Conservation (phyloP, 2,113 vertebrate genomes). For the Quiscalus mexicanus region DNA sequence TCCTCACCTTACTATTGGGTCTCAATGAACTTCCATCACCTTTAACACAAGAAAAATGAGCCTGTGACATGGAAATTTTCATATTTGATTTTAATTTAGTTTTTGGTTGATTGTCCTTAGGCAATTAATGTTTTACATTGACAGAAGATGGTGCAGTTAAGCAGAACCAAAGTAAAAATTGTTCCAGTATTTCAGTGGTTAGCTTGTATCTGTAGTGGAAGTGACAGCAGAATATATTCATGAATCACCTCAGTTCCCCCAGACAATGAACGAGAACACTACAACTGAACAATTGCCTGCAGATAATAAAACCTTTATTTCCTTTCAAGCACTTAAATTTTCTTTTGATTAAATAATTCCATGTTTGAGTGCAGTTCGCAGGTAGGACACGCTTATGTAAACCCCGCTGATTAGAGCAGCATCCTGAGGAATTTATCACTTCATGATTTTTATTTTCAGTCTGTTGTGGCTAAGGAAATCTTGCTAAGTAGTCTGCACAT, state of each 20-base stretch:
- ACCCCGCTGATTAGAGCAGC: neutral
- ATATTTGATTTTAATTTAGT: neutral
- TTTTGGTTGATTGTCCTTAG: neutral
- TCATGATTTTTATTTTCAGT: neutral
- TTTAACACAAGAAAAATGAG: neutral
- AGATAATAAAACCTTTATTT: constrained; percentile 24
- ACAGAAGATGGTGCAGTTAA: neutral
- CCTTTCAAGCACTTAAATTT: constrained; percentile 10
- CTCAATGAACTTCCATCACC: neutral
- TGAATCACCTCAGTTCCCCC: neutral
- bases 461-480: neutral
- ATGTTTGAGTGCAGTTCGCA: neutral
- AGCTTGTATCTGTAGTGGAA: neutral
- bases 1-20: neutral
- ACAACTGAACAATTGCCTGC: neutral
- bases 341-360: constrained; percentile 40
- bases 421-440: neutral
- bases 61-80: neutral
- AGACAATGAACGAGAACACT: neutral
- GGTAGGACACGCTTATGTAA: neutral
- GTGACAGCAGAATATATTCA: neutral
- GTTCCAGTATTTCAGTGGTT: neutral
- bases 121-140: neutral
- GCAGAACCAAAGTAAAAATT: neutral
- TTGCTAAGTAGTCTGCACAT: neutral